Conservation (phyloP, 2,797 vertebrate species). For the Pelobates cultripes region DNA sequence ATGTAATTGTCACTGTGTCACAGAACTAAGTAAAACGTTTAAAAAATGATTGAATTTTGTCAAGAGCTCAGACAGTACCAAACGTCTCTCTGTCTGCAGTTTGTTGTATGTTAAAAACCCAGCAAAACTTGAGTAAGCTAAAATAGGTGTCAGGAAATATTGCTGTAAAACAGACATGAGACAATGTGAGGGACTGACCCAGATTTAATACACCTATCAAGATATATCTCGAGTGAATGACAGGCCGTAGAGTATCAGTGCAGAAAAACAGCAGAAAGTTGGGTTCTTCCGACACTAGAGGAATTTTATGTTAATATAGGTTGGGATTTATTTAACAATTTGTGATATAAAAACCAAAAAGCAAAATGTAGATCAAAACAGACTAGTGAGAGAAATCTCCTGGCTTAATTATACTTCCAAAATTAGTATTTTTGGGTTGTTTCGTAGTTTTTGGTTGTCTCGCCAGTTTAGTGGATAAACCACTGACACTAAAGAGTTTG, state of each 20-base stretch:
- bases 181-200: neutral
- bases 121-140: neutral
- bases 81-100: neutral
- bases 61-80: neutral
- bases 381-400: too few relatives aligned
- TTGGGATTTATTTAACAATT: too few relatives aligned
- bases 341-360: too few relatives aligned
- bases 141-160: neutral
- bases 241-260: neutral
- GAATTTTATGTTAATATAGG: too few relatives aligned
- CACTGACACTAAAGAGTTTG: too few relatives aligned
- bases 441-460: too few relatives aligned
- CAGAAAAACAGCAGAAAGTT: too few relatives aligned
- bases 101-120: neutral
- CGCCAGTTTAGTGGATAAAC: too few relatives aligned
- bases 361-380: too few relatives aligned
- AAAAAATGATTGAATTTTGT: slow-evolving; percentile 6
- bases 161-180: neutral
- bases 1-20: slow-evolving; percentile 1
- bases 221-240: neutral
- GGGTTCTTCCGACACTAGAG: too few relatives aligned
- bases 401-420: too few relatives aligned
- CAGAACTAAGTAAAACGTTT: neutral
- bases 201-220: neutral
- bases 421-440: too few relatives aligned